Conservation (phyloP, 2,888 invertebrate genomes). For the Plagodis pulveraria region DNA sequence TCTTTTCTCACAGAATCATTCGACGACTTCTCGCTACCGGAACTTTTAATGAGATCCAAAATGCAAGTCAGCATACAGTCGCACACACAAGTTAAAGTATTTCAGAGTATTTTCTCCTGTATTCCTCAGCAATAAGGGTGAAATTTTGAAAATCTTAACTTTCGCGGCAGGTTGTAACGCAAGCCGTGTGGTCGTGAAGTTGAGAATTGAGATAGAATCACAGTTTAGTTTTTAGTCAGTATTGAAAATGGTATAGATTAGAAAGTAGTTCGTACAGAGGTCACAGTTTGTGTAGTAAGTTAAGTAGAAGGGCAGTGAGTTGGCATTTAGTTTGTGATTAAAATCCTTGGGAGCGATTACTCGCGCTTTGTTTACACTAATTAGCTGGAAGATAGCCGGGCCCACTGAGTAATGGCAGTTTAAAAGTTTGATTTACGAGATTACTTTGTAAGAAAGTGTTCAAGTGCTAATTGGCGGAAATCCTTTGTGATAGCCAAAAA, state of each 20-base stretch:
- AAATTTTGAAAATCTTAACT: neutral
- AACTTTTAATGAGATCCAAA: conserved; percentile 47
- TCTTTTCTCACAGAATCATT: conserved; percentile 30
- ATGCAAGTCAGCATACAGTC: conserved; percentile 20
- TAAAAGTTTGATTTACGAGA: neutral
- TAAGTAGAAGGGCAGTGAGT: conserved; percentile 31
- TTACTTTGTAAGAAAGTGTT: neutral
- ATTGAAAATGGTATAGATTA: neutral
- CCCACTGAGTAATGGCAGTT: conserved; percentile 5
- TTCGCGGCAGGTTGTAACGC: conserved; percentile 9
- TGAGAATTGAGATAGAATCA: neutral
- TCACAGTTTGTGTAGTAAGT: conserved; percentile 12
- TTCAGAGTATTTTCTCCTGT: neutral
- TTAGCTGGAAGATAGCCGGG: conserved; percentile 25
- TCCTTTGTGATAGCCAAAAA: neutral
- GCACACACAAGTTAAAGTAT: neutral
- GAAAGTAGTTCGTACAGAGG: conserved; percentile 4
- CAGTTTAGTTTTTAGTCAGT: conserved; percentile 8
- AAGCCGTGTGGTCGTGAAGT: conserved; percentile 17
- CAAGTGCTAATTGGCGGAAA: neutral
- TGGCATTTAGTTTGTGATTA: conserved; percentile 23
- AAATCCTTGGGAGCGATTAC: conserved; percentile 27
- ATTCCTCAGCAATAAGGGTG: neutral
- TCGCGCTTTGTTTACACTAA: conserved; percentile 37
- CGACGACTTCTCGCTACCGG: conserved; percentile 33